Evolutionary conservation across 2,888 invertebrate species (phyloP), one percentile per base, ranked within the genome.

Genomic region (Spodoptera littoralis): DNA sequence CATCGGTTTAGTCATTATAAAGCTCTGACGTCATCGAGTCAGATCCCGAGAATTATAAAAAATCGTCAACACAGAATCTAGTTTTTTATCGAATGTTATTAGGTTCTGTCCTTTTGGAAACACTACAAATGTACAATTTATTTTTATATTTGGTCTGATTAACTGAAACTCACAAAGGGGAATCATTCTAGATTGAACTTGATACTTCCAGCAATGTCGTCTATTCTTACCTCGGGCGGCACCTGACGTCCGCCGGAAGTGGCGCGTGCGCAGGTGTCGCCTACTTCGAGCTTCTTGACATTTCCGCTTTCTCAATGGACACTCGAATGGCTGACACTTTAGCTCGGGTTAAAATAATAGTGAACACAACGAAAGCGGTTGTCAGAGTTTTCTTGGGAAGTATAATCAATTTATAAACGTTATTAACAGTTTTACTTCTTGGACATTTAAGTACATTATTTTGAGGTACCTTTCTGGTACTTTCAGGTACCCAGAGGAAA

Each of bases 201-300:
- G 73, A 71, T 77, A 71, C 55, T 13, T 50, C 43, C 41, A 55
- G 68, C 75, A 79, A 79, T 79, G 79, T 71, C 79, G 71, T 71
- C 71, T 79, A 79, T 79, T 76, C 60, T 79, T 62, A 49, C 57
- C 51, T 27, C 60, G 46, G 12, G 48, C 50, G 49, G n/a, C 76
- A 78, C 78, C 74, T 79, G 72, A 71, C 77, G 62, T 81, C 79
- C 82, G 79, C 66, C 80, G 85, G 84, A 85, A 83, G 71, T 76
- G 74, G 69, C 76, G 77, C 53, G 56, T 41, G 64, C 77, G 78
- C 82, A 82, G 85, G 82, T 85, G 82, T 77, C 65, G 57, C 69
- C 73, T 61, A 74, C 68, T 70, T 71, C 41, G 60, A 70, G 65
- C 54, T 66, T 73, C 74, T 63, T 61, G 72, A 70, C 52, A 70